Conservation (phyloP, 2,888 invertebrate genomes). For the Frankliniella intonsa region DNA sequence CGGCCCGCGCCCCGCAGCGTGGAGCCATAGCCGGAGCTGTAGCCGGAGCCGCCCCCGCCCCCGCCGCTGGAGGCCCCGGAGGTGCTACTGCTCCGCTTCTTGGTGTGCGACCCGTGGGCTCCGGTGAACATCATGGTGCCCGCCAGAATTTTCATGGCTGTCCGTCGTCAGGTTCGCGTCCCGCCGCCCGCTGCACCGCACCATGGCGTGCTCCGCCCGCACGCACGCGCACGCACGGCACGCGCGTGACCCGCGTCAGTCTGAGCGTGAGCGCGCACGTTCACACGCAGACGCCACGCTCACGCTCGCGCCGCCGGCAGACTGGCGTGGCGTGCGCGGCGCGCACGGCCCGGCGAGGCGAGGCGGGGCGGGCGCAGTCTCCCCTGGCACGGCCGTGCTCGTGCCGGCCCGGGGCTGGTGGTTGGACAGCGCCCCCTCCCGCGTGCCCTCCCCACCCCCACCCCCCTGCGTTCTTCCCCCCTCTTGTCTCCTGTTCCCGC, state of each 20-base stretch:
- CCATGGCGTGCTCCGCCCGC: not conserved
- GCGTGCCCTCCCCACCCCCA: too few species aligned
- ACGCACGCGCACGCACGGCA: not conserved
- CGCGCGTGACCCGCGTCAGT: not conserved
- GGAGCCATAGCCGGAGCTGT: constrained; percentile 15
- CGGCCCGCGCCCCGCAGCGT: not conserved
- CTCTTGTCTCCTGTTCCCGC: too few species aligned
- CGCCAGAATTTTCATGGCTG: constrained; percentile 24
- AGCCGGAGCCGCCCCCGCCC: constrained; percentile 7
- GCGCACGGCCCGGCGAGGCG: not conserved
- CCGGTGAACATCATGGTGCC: constrained; percentile 24
- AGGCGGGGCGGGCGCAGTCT: not conserved
- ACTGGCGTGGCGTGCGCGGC: not conserved
- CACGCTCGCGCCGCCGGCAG: constrained; percentile 18
- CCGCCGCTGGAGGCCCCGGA: not conserved
- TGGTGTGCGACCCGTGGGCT: constrained; percentile 15
- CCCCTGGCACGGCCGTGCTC: too few species aligned
- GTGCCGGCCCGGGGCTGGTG: too few species aligned
- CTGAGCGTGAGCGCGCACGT: not conserved
- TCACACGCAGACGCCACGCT: not conserved
- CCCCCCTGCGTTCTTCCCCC: too few species aligned
- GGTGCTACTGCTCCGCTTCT: constrained; percentile 12
- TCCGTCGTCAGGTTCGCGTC: not conserved
- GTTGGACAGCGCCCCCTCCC: too few species aligned
- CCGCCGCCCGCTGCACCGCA: not conserved